A percentile compares a stretch with the other conserved stretches of the same genome.
These are phyloP conservation scores for Drosophila willistoni DNA, from an alignment of 1,140 invertebrate genomes.

Conservation along the genomic window DNA sequence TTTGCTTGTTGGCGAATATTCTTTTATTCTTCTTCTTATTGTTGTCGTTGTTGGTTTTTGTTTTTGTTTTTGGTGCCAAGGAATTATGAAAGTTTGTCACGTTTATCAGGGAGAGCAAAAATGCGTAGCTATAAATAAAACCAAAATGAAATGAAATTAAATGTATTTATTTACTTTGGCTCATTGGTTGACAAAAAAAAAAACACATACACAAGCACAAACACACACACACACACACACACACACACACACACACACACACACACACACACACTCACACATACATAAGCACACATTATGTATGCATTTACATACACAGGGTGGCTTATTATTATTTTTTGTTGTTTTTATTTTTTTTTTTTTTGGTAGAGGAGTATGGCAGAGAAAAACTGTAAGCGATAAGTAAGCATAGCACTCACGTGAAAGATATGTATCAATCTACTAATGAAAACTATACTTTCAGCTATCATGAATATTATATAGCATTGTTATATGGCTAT, in stretches of 20 bases:
- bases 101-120: constrained; percentile 57
- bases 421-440: neutral
- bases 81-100: constrained; percentile 77
- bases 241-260: neutral
- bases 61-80: constrained; percentile 5
- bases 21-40: constrained; percentile 8
- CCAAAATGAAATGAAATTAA: constrained; percentile 22
- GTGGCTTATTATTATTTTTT: neutral
- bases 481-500: neutral
- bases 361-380: neutral
- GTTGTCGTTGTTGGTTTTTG: constrained; percentile 23
- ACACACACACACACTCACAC: neutral
- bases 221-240: neutral
- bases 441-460: constrained; percentile 1
- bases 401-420: neutral
- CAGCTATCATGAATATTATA: neutral
- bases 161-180: constrained; percentile 29
- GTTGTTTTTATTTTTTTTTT: too few species aligned
- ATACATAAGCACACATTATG: neutral
- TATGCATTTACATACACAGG: neutral
- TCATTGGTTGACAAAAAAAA: constrained; percentile 7
- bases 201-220: neutral
- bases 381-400: neutral
- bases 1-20: constrained; percentile 27
- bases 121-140: constrained; percentile 41